phyloP scores from a whole-genome alignment of 2,888 invertebrate species.

The Pachliopta kotzebuea region DNA sequence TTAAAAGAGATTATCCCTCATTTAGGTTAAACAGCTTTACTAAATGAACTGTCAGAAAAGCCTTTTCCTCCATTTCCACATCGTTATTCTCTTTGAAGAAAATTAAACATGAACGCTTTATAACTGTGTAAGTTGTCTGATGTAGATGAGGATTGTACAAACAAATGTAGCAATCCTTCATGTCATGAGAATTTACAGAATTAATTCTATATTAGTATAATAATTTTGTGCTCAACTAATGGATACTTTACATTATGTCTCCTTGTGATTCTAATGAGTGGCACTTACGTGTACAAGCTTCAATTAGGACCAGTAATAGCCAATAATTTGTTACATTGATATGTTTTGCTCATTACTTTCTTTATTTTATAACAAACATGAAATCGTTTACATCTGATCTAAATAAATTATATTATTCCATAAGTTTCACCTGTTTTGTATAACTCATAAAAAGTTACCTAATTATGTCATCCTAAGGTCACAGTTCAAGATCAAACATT shows the following conservation, averaged over 20 bases:
- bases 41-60: conserved; percentile 17
- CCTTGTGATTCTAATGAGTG: no score
- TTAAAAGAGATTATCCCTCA: conserved; percentile 14
- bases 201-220: conserved; percentile 1
- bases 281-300: no score
- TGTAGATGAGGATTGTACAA: conserved; percentile 14
- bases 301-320: no score
- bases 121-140: conserved; percentile 16
- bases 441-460: conserved; percentile 3
- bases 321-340: no score
- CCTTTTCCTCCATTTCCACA: conserved; percentile 13
- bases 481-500: conserved; percentile 26
- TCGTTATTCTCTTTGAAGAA: conserved; percentile 23
- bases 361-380: no score
- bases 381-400: no score
- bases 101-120: conserved; percentile 25
- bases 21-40: conserved; percentile 21
- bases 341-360: no score
- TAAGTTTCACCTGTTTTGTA: conserved; percentile 1
- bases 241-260: background rate
- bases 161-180: background rate
- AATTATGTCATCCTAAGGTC: conserved; percentile 26
- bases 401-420: no score
- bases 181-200: conserved; percentile 9
- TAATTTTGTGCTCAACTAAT: conserved; percentile 3